Evolutionary conservation across 2,888 invertebrate species (phyloP).

Genomic region (Aphodius granarius): DNA sequence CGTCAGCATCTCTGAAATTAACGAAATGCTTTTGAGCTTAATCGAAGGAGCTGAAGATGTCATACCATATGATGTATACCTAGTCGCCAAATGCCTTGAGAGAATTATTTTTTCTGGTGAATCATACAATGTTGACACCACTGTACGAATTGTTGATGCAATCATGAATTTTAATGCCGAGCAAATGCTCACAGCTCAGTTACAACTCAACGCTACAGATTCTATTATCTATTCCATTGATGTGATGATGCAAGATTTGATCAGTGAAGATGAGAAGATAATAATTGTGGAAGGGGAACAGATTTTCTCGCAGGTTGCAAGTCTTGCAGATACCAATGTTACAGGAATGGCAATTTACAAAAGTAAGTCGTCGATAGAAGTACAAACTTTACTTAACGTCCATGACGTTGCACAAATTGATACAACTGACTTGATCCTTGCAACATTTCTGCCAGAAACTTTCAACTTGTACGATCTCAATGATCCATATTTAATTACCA

Average conservation of each 20-base stretch:
- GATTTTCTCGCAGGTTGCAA: constrained; percentile 12
- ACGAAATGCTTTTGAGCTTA: not conserved
- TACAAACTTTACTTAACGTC: not conserved
- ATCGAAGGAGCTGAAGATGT: not conserved
- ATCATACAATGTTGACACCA: not conserved
- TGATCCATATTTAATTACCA: constrained; percentile 11
- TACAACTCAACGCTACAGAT: constrained; percentile 21
- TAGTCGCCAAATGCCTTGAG: constrained; percentile 17
- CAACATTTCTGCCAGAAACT: constrained; percentile 12
- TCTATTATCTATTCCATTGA: constrained; percentile 19
- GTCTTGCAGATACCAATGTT: constrained; percentile 3
- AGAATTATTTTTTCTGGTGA: constrained; percentile 12
- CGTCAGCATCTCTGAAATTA: not conserved
- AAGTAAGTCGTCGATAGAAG: not conserved
- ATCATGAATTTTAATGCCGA: constrained; percentile 14
- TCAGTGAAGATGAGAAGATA: not conserved
- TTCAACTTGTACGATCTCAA: not conserved
- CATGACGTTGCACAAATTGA: not conserved
- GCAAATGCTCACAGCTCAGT: constrained; percentile 10
- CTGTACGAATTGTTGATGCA: constrained; percentile 9
- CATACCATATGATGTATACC: constrained; percentile 20
- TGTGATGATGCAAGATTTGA: not conserved
- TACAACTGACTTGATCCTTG: constrained; percentile 7
- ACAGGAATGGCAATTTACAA: constrained; percentile 23
- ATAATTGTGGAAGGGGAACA: constrained; percentile 5